Evolutionary conservation across 2,888 invertebrate species (phyloP).

Genomic region (Siphlonurus alternatus): DNA sequence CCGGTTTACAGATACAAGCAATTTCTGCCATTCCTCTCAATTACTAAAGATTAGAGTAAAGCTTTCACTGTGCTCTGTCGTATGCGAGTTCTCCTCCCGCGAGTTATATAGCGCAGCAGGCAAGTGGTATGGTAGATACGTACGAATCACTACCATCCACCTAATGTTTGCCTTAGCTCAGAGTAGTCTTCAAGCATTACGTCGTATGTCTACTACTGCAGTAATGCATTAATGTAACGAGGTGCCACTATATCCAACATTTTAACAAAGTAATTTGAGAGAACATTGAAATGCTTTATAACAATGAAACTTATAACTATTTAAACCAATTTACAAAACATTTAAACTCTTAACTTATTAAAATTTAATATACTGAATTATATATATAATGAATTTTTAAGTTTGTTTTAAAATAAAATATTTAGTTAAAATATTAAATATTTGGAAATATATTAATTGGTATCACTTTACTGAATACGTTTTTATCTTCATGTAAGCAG

Average conservation of each 20-base stretch:
- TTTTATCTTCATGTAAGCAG: too few relatives aligned
- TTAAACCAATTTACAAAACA: too few relatives aligned
- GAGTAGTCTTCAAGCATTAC: too few relatives aligned
- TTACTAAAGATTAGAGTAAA: conserved; percentile 24
- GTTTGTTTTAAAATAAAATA: background rate
- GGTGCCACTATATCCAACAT: too few relatives aligned
- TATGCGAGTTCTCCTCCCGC: background rate
- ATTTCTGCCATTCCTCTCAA: conserved; percentile 24
- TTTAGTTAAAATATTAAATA: background rate
- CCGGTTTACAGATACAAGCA: conserved; percentile 25
- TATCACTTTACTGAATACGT: too few relatives aligned
- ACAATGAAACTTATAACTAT: too few relatives aligned
- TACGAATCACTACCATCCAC: background rate
- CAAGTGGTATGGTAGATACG: background rate
- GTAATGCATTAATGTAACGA: background rate
- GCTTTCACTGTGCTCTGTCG: conserved; percentile 11
- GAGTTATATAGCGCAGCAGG: background rate
- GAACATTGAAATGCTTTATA: background rate
- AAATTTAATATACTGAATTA: background rate
- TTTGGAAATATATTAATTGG: too few relatives aligned
- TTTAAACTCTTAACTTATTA: background rate
- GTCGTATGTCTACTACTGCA: background rate
- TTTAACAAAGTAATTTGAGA: background rate
- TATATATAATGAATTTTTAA: background rate
- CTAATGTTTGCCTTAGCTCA: too few relatives aligned